Base-by-base conservation (phyloP, 2,797 vertebrate species). In the Eulemur albifrons region DNA sequence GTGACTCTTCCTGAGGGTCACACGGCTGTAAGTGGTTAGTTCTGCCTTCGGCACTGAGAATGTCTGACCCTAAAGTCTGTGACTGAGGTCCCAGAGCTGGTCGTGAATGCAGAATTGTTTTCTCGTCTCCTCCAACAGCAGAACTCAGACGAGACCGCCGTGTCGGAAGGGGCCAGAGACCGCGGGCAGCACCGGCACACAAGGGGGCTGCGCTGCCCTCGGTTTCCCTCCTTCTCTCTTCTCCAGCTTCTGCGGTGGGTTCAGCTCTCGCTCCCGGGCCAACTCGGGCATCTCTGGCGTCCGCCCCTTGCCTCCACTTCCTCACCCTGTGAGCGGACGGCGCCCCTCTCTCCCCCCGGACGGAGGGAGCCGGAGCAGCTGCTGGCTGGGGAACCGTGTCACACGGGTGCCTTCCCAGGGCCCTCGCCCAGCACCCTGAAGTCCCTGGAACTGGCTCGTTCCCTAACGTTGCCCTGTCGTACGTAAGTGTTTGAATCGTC, bases 351-450 rank as follows among this genome's bases (percentile, higher is more conserved):
- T 35, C 76, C 65, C 70, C 20, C 15, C 32, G 52, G 63, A 27
- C 23, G 18, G 9, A 72, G 57, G 75, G 76, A 67, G 45, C 83
- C 40, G 65, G 87, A 80, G 45, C 92, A 18, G 30, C 40, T 43
- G 67, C n/a, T 2, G 0, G 61, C 15, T 5, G 80, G 45, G 63
- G 61, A 82, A 57, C 20, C 1, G n/a, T 20, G 69, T 63, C 30
- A 35, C 2, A 0, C 0, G 52, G 40, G 2, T 10, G 0, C 4
- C 4, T 10, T n/a, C 10, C n/a, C 54, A 32, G 32, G 20, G 5
- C 40, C 6, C 7, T 14, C 12, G 7, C 35, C n/a, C 2, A 0
- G 70, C 10, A 10, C 67, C 65, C 7, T 14, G 20, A 48, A 27
- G 83, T 63, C 63, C 27, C 73, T 13, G 87, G 83, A 82, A 85